These are phyloP conservation scores for Trichomalopsis sarcophagae DNA, from an alignment of 1,140 invertebrate genomes.

Conservation along the genomic window DNA sequence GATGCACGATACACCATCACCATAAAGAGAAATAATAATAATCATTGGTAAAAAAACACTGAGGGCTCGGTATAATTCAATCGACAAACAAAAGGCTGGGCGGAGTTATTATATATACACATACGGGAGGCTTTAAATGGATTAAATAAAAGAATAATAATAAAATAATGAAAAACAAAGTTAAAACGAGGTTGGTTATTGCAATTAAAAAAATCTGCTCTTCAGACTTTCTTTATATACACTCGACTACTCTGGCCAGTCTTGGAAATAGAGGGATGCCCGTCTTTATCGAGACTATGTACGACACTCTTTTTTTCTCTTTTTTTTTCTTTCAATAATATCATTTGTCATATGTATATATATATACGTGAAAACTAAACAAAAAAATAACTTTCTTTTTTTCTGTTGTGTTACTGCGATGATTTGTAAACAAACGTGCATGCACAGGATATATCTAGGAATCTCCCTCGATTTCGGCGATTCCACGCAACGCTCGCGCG, in stretches of 20 bases:
- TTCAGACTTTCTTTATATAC: conserved; percentile 61
- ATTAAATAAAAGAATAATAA: background rate
- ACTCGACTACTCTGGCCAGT: conserved; percentile 72
- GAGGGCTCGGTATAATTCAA: conserved; percentile 3
- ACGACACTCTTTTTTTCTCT: conserved; percentile 60
- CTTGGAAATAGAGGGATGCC: conserved; percentile 74
- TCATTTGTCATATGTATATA: conserved; percentile 9
- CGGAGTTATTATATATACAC: conserved; percentile 58
- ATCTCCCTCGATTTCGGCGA: conserved; percentile 72
- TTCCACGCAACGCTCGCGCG: conserved; percentile 59
- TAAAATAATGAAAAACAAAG: conserved; percentile 31
- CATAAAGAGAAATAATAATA: conserved; percentile 65
- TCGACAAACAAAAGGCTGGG: background rate
- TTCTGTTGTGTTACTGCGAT: conserved; percentile 58
- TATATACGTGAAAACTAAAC: background rate
- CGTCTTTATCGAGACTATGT: conserved; percentile 70
- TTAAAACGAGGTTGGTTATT: conserved; percentile 19
- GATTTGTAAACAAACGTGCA: conserved; percentile 72
- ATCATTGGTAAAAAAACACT: conserved; percentile 36
- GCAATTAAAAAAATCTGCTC: conserved; percentile 56
- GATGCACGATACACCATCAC: conserved; percentile 75
- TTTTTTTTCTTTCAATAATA: conserved; percentile 24
- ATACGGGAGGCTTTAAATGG: conserved; percentile 44
- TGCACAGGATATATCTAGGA: conserved; percentile 63
- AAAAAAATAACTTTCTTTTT: conserved; percentile 19